Conservation (phyloP, 2,888 invertebrate species). For the Nomada lathburiana region DNA sequence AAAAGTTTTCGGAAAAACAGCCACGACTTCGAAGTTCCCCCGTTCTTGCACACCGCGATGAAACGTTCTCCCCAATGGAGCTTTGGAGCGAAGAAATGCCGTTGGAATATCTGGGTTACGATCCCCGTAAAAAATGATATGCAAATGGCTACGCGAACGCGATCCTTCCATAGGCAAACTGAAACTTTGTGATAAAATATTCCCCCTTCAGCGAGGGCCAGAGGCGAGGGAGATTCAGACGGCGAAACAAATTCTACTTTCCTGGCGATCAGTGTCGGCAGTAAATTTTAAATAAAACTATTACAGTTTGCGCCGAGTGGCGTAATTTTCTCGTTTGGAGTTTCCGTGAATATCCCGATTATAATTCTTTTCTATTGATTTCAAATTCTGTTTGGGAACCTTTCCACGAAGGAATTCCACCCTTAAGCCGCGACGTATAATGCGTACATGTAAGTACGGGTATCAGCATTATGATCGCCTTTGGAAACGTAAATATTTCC, state of each 20-base stretch:
- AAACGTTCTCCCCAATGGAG: slow-evolving; percentile 16
- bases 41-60: slow-evolving; percentile 6
- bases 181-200: slow-evolving; percentile 25
- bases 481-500: slow-evolving; percentile 16
- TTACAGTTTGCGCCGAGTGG: no score
- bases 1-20: slow-evolving; percentile 43
- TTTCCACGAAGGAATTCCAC: background rate
- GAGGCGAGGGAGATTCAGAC: background rate
- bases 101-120: slow-evolving; percentile 39
- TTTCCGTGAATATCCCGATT: background rate
- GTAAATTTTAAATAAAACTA: background rate
- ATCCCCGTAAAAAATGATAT: slow-evolving; percentile 23
- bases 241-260: background rate
- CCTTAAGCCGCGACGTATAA: no score
- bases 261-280: background rate
- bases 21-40: slow-evolving; percentile 19
- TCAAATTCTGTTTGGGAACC: background rate
- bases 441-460: no score
- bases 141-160: slow-evolving; percentile 32
- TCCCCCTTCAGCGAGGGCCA: background rate
- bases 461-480: background rate
- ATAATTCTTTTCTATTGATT: background rate
- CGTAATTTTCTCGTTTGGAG: background rate
- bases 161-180: slow-evolving; percentile 3
- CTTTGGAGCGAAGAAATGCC: slow-evolving; percentile 12